phyloP scores from a whole-genome alignment of 2,888 invertebrate genomes.

The Cryptophagus acutangulus region DNA sequence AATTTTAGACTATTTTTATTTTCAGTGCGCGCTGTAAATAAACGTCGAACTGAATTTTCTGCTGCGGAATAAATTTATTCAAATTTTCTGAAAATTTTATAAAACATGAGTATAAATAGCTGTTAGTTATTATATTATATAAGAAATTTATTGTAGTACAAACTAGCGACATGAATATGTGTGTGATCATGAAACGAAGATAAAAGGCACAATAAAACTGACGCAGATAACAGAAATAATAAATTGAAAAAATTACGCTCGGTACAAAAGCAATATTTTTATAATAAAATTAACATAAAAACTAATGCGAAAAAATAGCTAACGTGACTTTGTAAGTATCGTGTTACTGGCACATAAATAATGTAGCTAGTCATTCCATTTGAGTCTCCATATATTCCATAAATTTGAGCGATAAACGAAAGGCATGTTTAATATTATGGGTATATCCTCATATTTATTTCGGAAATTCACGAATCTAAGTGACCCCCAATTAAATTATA shows the following conservation, averaged over 20 bases:
- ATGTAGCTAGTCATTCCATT: constrained; percentile 39
- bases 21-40: too few relatives aligned
- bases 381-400: constrained; percentile 40
- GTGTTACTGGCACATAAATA: constrained; percentile 42
- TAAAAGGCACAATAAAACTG: too few relatives aligned
- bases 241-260: constrained; percentile 27
- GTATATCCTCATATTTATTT: constrained; percentile 39
- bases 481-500: too few relatives aligned
- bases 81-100: too few relatives aligned
- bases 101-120: too few relatives aligned
- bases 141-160: too few relatives aligned
- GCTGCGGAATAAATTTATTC: too few relatives aligned
- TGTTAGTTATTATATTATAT: too few relatives aligned
- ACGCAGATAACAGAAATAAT: constrained; percentile 14
- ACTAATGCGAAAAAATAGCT: constrained; percentile 31
- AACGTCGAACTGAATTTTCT: too few relatives aligned
- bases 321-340: constrained; percentile 44
- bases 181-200: too few relatives aligned
- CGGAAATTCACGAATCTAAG: constrained; percentile 38
- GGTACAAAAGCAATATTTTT: constrained; percentile 27
- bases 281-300: constrained; percentile 37
- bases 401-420: constrained; percentile 44
- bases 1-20: too few relatives aligned
- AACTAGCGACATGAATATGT: too few relatives aligned
- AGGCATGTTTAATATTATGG: constrained; percentile 40